Evolutionary conservation across 2,888 invertebrate species (phyloP).

Genomic region (Patella depressa): DNA sequence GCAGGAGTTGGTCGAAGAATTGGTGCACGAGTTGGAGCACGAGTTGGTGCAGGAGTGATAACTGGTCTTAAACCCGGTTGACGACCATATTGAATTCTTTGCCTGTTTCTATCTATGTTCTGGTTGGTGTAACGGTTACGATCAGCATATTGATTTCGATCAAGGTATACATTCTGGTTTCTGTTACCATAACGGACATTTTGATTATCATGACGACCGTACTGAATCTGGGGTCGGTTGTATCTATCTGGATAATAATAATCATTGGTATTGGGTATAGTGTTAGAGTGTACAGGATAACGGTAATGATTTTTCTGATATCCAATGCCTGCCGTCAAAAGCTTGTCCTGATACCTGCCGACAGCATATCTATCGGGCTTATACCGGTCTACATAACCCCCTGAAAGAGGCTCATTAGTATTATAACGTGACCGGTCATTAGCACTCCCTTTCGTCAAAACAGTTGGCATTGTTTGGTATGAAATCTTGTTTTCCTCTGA

Average conservation of each 20-base stretch:
- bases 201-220: neutral
- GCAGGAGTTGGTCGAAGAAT: neutral
- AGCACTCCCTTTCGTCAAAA: neutral
- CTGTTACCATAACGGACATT: neutral
- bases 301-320: neutral
- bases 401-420: neutral
- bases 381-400: neutral
- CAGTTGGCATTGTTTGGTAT: slow-evolving; percentile 5
- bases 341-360: neutral
- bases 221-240: neutral
- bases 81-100: neutral
- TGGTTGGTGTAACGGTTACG: neutral
- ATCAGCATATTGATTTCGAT: neutral
- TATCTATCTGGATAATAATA: neutral
- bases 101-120: neutral
- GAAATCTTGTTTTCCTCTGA: neutral
- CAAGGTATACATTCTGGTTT: neutral
- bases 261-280: neutral
- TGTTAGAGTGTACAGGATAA: neutral
- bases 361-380: neutral
- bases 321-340: neutral
- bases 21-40: neutral
- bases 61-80: neutral
- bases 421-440: neutral
- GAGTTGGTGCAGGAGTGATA: neutral